These are phyloP conservation scores for Pollenia griseotomentosa DNA, from an alignment of 2,888 invertebrate species.

Conservation along the genomic window DNA sequence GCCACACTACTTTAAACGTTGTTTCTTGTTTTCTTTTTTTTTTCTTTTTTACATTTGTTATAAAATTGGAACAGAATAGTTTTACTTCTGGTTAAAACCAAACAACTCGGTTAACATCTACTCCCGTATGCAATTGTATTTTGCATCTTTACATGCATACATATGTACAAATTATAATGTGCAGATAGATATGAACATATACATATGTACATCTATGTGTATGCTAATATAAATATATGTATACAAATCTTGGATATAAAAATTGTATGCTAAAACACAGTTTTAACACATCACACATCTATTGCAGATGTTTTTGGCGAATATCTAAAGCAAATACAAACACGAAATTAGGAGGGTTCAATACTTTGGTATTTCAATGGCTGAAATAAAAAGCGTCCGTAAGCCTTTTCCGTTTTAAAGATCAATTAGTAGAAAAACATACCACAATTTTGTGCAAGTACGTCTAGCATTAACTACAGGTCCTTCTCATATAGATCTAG, in stretches of 20 bases:
- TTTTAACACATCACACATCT: conserved; percentile 14
- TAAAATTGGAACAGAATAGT: conserved; percentile 55
- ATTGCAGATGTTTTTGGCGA: conserved; percentile 19
- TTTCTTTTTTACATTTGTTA: neutral
- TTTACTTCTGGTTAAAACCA: conserved; percentile 58
- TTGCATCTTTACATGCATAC: neutral
- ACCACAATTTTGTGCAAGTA: too few relatives aligned
- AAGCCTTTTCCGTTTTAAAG: too few relatives aligned
- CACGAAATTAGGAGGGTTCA: neutral
- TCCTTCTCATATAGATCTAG: too few relatives aligned
- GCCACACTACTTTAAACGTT: neutral
- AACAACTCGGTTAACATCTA: conserved; percentile 55
- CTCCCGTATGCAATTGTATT: neutral
- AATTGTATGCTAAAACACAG: conserved; percentile 23
- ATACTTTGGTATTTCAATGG: neutral
- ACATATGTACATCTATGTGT: neutral
- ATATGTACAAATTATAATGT: neutral
- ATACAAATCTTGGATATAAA: conserved; percentile 15
- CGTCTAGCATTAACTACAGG: too few relatives aligned
- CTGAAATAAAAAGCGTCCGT: too few relatives aligned
- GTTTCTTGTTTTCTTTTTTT: neutral
- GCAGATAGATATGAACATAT: neutral
- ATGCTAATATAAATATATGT: neutral
- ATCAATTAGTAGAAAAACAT: too few relatives aligned
- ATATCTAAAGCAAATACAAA: neutral